Evolutionary conservation across 1,140 invertebrate species (phyloP).

Genomic region (Epicauta chinensis): DNA sequence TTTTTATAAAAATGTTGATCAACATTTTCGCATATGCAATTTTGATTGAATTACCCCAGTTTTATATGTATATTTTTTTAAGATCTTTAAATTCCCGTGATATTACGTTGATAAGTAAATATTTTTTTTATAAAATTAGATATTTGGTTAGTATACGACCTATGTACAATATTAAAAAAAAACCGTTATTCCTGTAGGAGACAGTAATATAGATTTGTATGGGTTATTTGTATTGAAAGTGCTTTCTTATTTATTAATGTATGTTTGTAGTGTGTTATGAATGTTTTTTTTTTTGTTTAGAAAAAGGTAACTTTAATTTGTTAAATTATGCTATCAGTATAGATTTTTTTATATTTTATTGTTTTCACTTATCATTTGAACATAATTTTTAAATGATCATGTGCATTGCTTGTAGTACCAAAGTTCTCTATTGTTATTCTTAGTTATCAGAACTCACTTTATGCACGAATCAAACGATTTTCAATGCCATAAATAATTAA

Average conservation of each 20-base stretch:
- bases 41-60: constrained; percentile 5
- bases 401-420: too few relatives aligned
- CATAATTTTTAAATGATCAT: too few relatives aligned
- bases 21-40: background rate
- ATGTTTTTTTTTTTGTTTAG: constrained; percentile 13
- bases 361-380: too few relatives aligned
- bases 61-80: constrained; percentile 1
- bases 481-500: too few relatives aligned
- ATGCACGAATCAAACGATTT: too few relatives aligned
- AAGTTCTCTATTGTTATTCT: too few relatives aligned
- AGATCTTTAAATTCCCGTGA: constrained; percentile 12
- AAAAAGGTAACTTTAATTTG: constrained; percentile 11
- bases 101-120: constrained; percentile 14
- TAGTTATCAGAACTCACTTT: too few relatives aligned
- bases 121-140: constrained; percentile 13
- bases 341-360: constrained; percentile 7
- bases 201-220: constrained; percentile 9
- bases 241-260: constrained; percentile 13
- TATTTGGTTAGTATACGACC: constrained; percentile 13
- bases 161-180: constrained; percentile 2
- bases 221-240: constrained; percentile 11
- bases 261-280: constrained; percentile 2
- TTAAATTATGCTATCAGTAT: constrained; percentile 10
- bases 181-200: too few relatives aligned
- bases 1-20: too few relatives aligned